Conservation (phyloP, 2,888 invertebrate genomes). For the Lycocerus yunnanus region DNA sequence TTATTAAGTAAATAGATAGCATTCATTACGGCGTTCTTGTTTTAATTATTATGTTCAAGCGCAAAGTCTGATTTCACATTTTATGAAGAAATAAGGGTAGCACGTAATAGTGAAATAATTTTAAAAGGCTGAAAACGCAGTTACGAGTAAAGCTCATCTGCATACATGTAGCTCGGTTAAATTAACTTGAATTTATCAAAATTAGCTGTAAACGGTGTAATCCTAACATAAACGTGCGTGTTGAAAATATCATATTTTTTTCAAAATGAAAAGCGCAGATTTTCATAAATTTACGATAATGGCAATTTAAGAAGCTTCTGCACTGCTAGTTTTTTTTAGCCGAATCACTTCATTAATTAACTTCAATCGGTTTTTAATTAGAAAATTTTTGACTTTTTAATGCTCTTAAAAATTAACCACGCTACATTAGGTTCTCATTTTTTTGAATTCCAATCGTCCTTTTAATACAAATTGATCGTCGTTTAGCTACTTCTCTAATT, state of each 20-base stretch:
- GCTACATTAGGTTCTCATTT: neutral
- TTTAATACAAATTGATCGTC: neutral
- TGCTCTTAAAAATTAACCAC: neutral
- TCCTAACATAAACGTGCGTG: constrained; percentile 9
- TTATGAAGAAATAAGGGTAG: neutral
- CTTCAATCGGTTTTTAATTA: neutral
- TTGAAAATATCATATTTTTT: constrained; percentile 2
- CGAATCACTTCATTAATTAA: neutral
- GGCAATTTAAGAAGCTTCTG: neutral
- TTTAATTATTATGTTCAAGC: neutral
- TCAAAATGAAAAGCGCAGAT: neutral
- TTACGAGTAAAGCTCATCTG: neutral
- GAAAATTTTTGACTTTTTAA: neutral
- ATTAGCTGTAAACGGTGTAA: constrained; percentile 17
- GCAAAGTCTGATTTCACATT: neutral
- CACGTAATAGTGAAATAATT: neutral
- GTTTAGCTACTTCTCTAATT: neutral
- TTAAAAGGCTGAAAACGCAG: neutral
- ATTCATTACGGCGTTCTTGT: neutral
- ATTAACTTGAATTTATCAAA: constrained; percentile 17
- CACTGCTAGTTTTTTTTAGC: neutral
- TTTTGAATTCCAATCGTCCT: neutral
- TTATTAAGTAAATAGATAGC: neutral
- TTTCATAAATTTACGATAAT: neutral
- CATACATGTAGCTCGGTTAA: neutral